Evolutionary conservation across 2,797 vertebrate genomes (phyloP), one percentile per base, ranked within the genome.

Genomic region (Balearica regulorum): DNA sequence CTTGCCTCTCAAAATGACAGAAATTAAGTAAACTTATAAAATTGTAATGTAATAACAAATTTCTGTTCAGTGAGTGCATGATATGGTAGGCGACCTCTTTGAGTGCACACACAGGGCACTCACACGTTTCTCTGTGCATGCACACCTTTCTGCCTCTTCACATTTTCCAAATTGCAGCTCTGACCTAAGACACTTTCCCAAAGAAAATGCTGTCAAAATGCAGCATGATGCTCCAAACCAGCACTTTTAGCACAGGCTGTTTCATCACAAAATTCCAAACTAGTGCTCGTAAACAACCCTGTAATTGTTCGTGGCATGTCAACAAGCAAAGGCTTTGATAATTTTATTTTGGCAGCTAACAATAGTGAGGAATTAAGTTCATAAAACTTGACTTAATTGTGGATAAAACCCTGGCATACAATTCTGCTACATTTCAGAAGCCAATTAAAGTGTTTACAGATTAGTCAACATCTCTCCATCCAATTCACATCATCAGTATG

Each of bases 381-480:
- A 46, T 94, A 95, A 92, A 81, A 58, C 55, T 94, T 91, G 48
- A 90, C 93, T 91, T 89, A 86, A 84, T 87, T 91, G n/a, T 90
- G 46, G 43, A 71, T 89, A 65, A 94, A 96, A 85, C 28, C 29
- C 43, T 93, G 75, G 69, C 83, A 60, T 58, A 77, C 10, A 81
- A 92, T 89, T 66, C 39, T 64, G 48, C 71, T 94, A 31, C 58
- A 87, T 83, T 97, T 97, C 83, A 78, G 65, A 82, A 95, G 75
- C 87, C 91, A 97, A 78, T 89, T 92, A 91, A 92, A 83, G 51
- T 87, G 90, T 93, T 96, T 94, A 86, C 64, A 83, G 92, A 96
- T 96, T 94, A 96, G 91, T 94, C 90, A 94, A 96, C 69, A 84
- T 95, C 88, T 80, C 91, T 79, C 88, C 77, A 79, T 83, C 86